Conservation (phyloP, 2,797 vertebrate species). For the Poecilia picta region DNA sequence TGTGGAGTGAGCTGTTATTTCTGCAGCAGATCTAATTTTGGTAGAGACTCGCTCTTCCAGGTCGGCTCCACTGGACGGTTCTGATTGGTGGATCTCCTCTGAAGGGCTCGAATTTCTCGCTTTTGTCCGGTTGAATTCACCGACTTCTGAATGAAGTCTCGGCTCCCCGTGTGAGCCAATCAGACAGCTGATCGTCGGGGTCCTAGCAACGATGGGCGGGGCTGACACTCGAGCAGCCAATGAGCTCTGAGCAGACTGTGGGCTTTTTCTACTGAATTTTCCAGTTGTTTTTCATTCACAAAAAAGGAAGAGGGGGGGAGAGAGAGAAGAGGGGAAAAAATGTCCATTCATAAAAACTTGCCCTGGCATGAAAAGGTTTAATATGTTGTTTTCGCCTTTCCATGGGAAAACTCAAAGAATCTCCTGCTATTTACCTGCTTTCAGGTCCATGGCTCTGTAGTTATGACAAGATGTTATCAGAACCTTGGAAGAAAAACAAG, state of each 20-base stretch:
- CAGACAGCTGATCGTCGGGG: slow-evolving; percentile 31
- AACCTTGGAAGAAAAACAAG: slow-evolving; percentile 8
- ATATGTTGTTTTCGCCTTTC: slow-evolving; percentile 77
- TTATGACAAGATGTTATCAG: slow-evolving; percentile 13
- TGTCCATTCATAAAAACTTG: slow-evolving; percentile 88
- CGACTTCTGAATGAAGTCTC: slow-evolving; percentile 87
- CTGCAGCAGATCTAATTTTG: slow-evolving; percentile 29
- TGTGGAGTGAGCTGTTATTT: slow-evolving; percentile 46
- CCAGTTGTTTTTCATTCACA: slow-evolving; percentile 91
- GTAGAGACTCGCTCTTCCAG: slow-evolving; percentile 68
- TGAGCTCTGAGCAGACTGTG: slow-evolving; percentile 41
- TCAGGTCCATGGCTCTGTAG: slow-evolving; percentile 18
- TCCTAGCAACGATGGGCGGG: slow-evolving; percentile 76
- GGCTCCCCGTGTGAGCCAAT: slow-evolving; percentile 71
- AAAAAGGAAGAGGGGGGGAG: slow-evolving; percentile 68
- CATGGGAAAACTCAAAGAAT: slow-evolving; percentile 63
- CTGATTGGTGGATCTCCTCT: slow-evolving; percentile 85
- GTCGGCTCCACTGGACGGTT: slow-evolving; percentile 59
- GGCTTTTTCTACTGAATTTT: slow-evolving; percentile 76
- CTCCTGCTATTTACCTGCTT: slow-evolving; percentile 63
- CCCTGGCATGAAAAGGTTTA: slow-evolving; percentile 76
- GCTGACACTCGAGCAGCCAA: slow-evolving; percentile 64
- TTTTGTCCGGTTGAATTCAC: slow-evolving; percentile 83
- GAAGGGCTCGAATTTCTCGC: slow-evolving; percentile 82
- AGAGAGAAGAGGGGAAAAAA: slow-evolving; percentile 50